A percentile compares a stretch with the other conserved stretches of the same genome.
Conservation (phyloP, 1,140 invertebrate species). For the Linepithema humile region DNA sequence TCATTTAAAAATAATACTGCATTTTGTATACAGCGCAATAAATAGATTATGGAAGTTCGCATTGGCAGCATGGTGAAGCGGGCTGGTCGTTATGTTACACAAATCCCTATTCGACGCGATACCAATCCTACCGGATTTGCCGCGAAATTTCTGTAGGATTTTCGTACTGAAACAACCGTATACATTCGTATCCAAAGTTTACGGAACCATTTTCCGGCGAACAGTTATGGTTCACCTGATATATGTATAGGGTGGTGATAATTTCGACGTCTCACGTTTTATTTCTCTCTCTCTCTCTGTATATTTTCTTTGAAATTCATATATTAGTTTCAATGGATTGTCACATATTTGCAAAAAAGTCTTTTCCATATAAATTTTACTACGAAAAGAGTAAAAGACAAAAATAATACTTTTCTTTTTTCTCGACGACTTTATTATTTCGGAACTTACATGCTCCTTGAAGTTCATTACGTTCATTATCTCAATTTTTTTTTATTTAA, state of each 20-base stretch:
- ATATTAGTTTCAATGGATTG: not conserved
- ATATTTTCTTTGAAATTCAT: not conserved
- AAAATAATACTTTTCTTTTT: too few relatives aligned
- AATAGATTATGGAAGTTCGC: slow-evolving; percentile 30
- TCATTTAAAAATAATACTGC: slow-evolving; percentile 13
- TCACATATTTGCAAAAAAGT: not conserved
- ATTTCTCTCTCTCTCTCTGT: too few relatives aligned
- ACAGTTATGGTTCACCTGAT: not conserved
- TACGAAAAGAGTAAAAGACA: too few relatives aligned
- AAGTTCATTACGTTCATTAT: not conserved
- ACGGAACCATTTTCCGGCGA: slow-evolving; percentile 9
- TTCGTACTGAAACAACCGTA: slow-evolving; percentile 18
- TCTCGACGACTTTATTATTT: not conserved
- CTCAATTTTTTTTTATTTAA: not conserved
- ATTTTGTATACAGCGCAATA: slow-evolving; percentile 14
- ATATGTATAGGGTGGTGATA: not conserved
- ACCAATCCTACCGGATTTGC: slow-evolving; percentile 38
- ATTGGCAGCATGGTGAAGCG: not conserved
- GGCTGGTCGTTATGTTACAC: not conserved
- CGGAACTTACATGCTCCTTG: not conserved
- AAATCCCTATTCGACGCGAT: slow-evolving; percentile 38
- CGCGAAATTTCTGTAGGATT: slow-evolving; percentile 33
- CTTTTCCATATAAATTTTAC: too few relatives aligned
- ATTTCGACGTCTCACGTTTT: not conserved
- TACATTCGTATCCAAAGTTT: slow-evolving; percentile 15